Conservation (phyloP, 2,113 vertebrate species). For the Falco punctatus region DNA sequence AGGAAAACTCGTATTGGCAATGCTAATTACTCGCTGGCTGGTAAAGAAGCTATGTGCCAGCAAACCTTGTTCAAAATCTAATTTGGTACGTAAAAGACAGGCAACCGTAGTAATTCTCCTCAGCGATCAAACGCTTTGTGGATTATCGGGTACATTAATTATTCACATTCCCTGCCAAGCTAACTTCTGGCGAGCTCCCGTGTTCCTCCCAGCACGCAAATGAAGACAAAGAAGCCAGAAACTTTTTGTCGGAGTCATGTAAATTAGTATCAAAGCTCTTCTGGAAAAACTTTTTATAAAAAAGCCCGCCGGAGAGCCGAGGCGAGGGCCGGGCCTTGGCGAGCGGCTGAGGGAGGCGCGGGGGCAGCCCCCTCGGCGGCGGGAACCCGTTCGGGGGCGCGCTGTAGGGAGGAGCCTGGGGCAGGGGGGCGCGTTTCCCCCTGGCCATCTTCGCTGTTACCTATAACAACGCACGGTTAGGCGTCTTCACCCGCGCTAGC, state of each 20-base stretch:
- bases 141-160: neutral
- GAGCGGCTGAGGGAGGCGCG: too few species aligned
- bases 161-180: slow-evolving; percentile 13
- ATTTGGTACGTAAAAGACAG: neutral
- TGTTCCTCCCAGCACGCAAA: neutral
- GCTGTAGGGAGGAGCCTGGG: too few species aligned
- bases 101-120: neutral
- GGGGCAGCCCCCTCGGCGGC: too few species aligned
- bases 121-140: neutral
- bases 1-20: neutral
- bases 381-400: too few species aligned
- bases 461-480: too few species aligned
- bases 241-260: neutral
- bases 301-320: too few species aligned
- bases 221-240: neutral
- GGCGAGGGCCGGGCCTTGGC: too few species aligned
- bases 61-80: slow-evolving; percentile 29
- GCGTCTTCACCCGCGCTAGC: neutral
- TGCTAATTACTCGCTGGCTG: neutral
- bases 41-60: neutral
- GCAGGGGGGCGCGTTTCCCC: neutral
- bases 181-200: neutral
- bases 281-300: neutral
- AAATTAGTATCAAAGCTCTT: neutral
- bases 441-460: neutral